A percentile compares a stretch with the other conserved stretches of the same genome.
These are phyloP conservation scores for Pangasius djambal DNA, from an alignment of 2,797 vertebrate genomes.

Conservation along the genomic window DNA sequence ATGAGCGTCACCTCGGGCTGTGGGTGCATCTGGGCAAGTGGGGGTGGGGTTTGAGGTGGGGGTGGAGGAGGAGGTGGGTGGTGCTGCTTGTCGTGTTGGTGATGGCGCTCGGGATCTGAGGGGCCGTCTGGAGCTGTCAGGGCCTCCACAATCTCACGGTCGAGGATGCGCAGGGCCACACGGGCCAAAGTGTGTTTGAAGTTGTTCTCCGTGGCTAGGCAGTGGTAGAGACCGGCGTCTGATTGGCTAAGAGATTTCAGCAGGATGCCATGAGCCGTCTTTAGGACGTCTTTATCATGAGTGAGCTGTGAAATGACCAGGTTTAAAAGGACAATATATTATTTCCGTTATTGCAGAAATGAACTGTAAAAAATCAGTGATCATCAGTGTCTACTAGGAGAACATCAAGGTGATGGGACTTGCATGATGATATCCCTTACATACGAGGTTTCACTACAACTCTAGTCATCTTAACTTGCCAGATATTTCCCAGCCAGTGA, in stretches of 20 bases:
- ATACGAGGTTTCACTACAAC: neutral
- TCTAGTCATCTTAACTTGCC: neutral
- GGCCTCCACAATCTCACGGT: conserved; percentile 70
- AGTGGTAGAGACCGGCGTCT: conserved; percentile 66
- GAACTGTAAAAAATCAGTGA: neutral
- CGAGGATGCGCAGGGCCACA: conserved; percentile 64
- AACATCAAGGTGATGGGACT: neutral
- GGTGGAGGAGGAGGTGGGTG: conserved; percentile 54
- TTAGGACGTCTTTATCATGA: conserved; percentile 65
- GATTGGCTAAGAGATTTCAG: conserved; percentile 63
- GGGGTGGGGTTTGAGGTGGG: conserved; percentile 48
- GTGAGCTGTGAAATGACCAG: conserved; percentile 58
- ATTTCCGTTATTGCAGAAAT: neutral
- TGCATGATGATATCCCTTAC: neutral
- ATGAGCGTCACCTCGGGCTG: conserved; percentile 67
- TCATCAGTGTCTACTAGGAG: neutral
- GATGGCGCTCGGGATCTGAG: conserved; percentile 36
- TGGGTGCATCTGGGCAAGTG: conserved; percentile 45
- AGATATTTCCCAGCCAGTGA: neutral
- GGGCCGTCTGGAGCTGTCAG: conserved; percentile 61
- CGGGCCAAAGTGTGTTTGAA: conserved; percentile 67
- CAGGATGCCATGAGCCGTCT: conserved; percentile 67
- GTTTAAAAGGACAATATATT: neutral
- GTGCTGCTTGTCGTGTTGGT: conserved; percentile 44
- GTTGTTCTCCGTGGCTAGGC: conserved; percentile 68